Conservation (phyloP, 92 coral and sea anemone species). For the Phenganax subtilis region DNA sequence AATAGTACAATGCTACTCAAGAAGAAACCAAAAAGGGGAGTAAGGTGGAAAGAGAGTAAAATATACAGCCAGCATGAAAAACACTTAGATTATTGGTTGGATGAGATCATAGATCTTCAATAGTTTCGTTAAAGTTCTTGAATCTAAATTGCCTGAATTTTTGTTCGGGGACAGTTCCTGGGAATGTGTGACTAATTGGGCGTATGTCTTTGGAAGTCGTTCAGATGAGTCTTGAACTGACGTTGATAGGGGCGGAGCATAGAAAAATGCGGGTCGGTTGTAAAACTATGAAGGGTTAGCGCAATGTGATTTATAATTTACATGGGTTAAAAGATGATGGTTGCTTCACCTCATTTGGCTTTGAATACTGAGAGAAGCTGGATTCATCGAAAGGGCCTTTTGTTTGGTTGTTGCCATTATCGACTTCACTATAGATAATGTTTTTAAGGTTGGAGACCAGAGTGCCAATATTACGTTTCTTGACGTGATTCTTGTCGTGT, state of each 20-base stretch:
- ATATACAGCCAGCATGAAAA: not conserved
- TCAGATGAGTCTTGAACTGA: not conserved
- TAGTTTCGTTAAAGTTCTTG: conserved; percentile 26
- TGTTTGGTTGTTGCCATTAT: not conserved
- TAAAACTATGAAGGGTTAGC: not conserved
- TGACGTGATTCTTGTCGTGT: conserved; percentile 32
- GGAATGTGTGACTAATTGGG: conserved; percentile 8
- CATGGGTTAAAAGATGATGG: no score
- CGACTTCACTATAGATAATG: conserved; percentile 16
- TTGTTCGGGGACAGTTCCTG: not conserved
- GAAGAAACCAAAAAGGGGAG: not conserved
- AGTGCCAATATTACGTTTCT: conserved; percentile 22
- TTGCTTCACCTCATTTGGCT: not conserved
- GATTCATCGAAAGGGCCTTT: not conserved
- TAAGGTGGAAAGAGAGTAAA: not conserved
- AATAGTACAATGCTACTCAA: not conserved
- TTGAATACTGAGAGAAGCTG: not conserved
- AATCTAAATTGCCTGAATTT: not conserved
- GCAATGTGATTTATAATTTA: not conserved
- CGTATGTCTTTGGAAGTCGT: conserved; percentile 5
- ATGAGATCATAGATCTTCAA: conserved; percentile 31
- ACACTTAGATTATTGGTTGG: not conserved
- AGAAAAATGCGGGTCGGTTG: not conserved
- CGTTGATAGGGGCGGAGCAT: not conserved
- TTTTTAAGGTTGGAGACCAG: conserved; percentile 43